These are phyloP conservation scores for Himalopsyche anomala DNA, from an alignment of 2,888 invertebrate species.

Conservation along the genomic window DNA sequence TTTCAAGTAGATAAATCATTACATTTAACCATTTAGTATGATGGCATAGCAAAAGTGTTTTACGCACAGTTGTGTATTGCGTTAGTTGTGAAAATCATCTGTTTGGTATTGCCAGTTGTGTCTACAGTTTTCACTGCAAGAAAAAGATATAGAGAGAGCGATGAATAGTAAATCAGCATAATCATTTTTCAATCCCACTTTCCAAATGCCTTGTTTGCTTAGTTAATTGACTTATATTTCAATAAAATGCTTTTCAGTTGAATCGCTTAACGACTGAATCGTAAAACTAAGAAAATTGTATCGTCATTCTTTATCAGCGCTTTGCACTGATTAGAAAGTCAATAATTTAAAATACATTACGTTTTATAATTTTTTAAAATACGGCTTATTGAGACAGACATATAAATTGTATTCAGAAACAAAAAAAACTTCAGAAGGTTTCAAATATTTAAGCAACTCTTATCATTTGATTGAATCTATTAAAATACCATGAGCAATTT, in stretches of 20 bases:
- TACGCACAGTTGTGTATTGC: too few relatives aligned
- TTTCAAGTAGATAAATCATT: too few relatives aligned
- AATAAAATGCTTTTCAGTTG: constrained; percentile 26
- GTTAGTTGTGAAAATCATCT: background rate
- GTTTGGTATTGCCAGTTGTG: background rate
- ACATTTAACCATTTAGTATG: too few relatives aligned
- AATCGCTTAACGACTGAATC: constrained; percentile 13
- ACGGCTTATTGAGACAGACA: too few relatives aligned
- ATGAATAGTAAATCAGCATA: constrained; percentile 19
- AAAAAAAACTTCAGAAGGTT: too few relatives aligned
- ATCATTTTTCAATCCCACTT: constrained; percentile 24
- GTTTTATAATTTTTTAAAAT: too few relatives aligned
- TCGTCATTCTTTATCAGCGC: constrained; percentile 21
- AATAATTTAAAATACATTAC: constrained; percentile 18
- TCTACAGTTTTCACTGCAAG: background rate
- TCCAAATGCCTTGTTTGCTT: constrained; percentile 25
- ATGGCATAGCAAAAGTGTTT: too few relatives aligned
- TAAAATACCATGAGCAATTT: too few relatives aligned
- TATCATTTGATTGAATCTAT: too few relatives aligned
- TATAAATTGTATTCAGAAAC: too few relatives aligned
- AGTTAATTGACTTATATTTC: constrained; percentile 12
- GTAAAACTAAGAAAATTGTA: constrained; percentile 1
- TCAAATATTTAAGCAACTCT: too few relatives aligned
- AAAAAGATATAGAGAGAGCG: background rate
- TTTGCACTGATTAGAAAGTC: constrained; percentile 15